Evolutionary conservation across 2,797 vertebrate genomes (phyloP).

Genomic region (Anguilla obscura): DNA sequence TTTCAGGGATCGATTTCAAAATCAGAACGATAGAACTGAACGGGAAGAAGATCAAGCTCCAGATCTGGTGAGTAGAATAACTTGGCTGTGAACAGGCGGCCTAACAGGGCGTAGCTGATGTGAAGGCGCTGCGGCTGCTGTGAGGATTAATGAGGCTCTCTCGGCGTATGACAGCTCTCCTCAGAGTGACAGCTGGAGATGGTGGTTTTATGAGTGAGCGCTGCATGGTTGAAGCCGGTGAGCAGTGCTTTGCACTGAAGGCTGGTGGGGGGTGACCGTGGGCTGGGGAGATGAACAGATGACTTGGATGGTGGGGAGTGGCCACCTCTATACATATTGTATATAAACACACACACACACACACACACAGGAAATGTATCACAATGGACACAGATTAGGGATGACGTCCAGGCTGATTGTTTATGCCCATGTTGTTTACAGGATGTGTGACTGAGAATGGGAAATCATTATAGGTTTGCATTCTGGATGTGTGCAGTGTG

Average conservation of each 20-base stretch:
- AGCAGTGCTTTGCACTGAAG: background rate
- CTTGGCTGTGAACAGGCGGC: background rate
- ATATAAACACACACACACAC: background rate
- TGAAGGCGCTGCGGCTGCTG: background rate
- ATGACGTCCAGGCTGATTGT: background rate
- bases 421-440: constrained; percentile 13
- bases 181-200: background rate
- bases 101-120: background rate
- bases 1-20: constrained; percentile 97
- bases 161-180: background rate
- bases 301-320: background rate
- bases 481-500: background rate
- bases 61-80: constrained; percentile 86
- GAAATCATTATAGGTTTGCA: background rate
- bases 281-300: background rate
- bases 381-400: background rate
- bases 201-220: background rate
- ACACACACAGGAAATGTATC: background rate
- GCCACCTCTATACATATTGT: background rate
- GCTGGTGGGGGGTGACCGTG: background rate
- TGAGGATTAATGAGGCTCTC: background rate
- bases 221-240: background rate
- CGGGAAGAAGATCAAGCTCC: constrained; percentile 98
- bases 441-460: constrained; percentile 9
- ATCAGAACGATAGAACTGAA: constrained; percentile 97